Evolutionary conservation across 2,888 invertebrate genomes (phyloP), one percentile per base, ranked within the genome.

Genomic region (Pelosia muscerda): DNA sequence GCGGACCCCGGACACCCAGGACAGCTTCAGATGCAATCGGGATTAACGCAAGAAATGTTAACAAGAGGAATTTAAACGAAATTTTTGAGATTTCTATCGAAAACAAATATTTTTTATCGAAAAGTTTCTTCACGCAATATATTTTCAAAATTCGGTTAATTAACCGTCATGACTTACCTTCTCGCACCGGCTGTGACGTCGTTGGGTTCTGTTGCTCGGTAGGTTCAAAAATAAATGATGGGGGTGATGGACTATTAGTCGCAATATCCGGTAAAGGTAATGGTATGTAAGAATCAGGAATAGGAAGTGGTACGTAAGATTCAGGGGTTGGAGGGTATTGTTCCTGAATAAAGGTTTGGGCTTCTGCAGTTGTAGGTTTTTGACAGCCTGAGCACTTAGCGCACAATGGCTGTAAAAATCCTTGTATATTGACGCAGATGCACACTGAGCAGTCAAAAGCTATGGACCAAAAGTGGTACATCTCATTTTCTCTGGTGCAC

Each of bases 371-470:
- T 9, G 60, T 59, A 8, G 78, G 75, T 2, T 23, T 63, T 11
- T 61, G 57, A 56, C 91, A 91, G 1, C 82, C 85, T 42, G 79
- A 78, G 74, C 92, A 92, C 67, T 81, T 85, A 2, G 87, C 90
- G 70, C 93, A 93, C 1, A 89, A 82, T 0, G 91, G 84, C 49
- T 72, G 76, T 19, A 93, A 71, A 15, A 66, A n/a, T 1, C 85
- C 85, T 23, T 76, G 69, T 0, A 84, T 78, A n/a, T 76, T 80
- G 25, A 89, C 72, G 68, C 93, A 94, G 0, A 87, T 85, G 76
- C 93, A 94, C 3, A 93, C 83, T 26, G 90, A 66, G 72, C 93
- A 94, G 2, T 87, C 76, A 19, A 79, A 73, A 2, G 66, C 69
- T 0, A 75, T 49, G 0, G 86, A 80, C 87, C 86, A 87, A 26